Evolutionary conservation across 2,797 vertebrate species (phyloP), one percentile per base, ranked within the genome.

Genomic region (Dicrostonyx torquatus): DNA sequence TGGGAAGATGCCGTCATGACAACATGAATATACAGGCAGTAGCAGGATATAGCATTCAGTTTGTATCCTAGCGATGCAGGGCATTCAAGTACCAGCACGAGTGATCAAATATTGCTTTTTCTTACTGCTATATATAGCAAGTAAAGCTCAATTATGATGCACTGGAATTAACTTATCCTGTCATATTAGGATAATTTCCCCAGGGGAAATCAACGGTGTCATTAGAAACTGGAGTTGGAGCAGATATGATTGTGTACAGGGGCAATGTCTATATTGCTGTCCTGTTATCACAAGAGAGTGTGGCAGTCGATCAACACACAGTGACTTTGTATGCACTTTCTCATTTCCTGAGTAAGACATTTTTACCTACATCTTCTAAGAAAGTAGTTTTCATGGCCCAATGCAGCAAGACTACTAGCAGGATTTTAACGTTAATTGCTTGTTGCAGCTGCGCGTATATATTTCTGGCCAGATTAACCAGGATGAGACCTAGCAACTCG

Each of bases 1-100:
- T 80, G 89, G 60, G 53, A 95, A 97, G 29, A 34, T 95, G 66
- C 79, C 40, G 66, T 96, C 85, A 77, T 37, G 60, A 86, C 79
- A 94, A 83, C 37, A 40, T n/a, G 60, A 94, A 60, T 88, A 20
- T 62, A 90, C 94, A 94, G 55, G 85, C 55, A 91, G 45, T 80
- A 82, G 43, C 85, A 70, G 73, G 68, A 93, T 78, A 75, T 29
- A 85, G n/a, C 17, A 40, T 90, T 86, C 77, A 50, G n/a, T 62
- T 66, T 97, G 94, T 87, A 94, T 53, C 37, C 78, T 75, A 70
- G 22, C 31, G 62, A 78, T 78, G 10, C 84, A 88, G 50, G 64
- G 48, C 43, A 93, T 78, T 88, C 43, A 88, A 93, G 37, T 85
- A 60, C 17, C 87, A 88, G 78, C 53, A 86, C 58, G 50, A 73